phyloP scores from a whole-genome alignment of 2,113 vertebrate genomes.

The Piprites chloris region DNA sequence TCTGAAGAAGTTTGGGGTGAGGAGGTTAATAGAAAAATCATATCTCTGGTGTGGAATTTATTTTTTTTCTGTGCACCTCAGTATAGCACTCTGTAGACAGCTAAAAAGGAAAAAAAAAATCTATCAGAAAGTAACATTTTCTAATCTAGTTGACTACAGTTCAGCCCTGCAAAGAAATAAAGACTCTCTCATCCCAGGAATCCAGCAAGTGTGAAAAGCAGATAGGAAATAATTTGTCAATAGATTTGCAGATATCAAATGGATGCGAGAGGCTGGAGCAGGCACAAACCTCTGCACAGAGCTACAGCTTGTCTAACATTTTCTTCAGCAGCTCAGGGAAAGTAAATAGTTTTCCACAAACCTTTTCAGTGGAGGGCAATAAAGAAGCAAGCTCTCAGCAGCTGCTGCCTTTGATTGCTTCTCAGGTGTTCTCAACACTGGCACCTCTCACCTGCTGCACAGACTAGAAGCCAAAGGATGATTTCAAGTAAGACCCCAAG shows the following conservation, averaged over 20 bases:
- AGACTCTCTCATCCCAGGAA: constrained; percentile 26
- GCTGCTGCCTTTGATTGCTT: constrained; percentile 45
- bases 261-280: not conserved
- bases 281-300: not conserved
- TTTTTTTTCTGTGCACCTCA: not conserved
- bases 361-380: constrained; percentile 34
- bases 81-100: not conserved
- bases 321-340: constrained; percentile 30
- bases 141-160: not conserved
- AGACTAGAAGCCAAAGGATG: not conserved
- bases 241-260: constrained; percentile 43
- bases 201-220: constrained; percentile 21
- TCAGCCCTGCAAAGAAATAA: constrained; percentile 23
- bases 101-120: not conserved
- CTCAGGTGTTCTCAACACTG: not conserved
- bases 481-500: not conserved
- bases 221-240: constrained; percentile 46
- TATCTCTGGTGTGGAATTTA: constrained; percentile 15
- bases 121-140: constrained; percentile 31
- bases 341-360: constrained; percentile 53
- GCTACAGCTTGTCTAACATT: constrained; percentile 8
- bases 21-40: constrained; percentile 51
- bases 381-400: constrained; percentile 38
- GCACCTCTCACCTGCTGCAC: not conserved
- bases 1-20: not conserved